phyloP scores from a whole-genome alignment of 2,113 vertebrate species.

The Thalassoma bifasciatum region DNA sequence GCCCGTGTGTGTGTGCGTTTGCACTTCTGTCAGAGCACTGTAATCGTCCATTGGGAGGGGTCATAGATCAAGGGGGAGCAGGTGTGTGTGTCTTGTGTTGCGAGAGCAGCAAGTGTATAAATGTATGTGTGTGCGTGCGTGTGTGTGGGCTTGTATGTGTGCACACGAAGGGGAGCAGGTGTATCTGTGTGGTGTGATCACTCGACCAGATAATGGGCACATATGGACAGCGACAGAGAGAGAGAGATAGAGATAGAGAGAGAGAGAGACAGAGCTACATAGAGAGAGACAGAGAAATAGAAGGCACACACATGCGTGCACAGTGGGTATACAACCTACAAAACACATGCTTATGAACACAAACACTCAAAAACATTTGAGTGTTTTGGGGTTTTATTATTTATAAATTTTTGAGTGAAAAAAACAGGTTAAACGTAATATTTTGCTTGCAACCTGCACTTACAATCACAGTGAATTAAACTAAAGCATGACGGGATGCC shows the following conservation, averaged over 20 bases:
- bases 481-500: constrained; percentile 47
- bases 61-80: constrained; percentile 54
- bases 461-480: constrained; percentile 45
- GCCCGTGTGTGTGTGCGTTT: not conserved
- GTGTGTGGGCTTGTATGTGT: not conserved
- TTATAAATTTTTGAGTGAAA: constrained; percentile 24
- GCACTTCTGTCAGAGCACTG: constrained; percentile 7
- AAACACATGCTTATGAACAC: not conserved
- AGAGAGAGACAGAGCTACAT: constrained; percentile 48
- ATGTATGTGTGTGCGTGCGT: constrained; percentile 3
- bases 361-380: not conserved
- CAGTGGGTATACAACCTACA: not conserved
- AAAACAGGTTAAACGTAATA: constrained; percentile 59
- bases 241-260: constrained; percentile 42
- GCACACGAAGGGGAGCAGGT: constrained; percentile 29
- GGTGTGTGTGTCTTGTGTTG: constrained; percentile 45
- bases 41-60: constrained; percentile 26
- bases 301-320: constrained; percentile 18
- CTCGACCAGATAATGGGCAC: constrained; percentile 62
- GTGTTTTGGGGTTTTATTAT: constrained; percentile 4
- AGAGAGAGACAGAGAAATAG: constrained; percentile 37
- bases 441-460: constrained; percentile 48
- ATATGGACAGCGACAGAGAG: constrained; percentile 54
- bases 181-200: constrained; percentile 50
- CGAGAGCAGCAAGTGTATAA: constrained; percentile 30